Conservation (phyloP, 2,113 vertebrate genomes). For the Entomyzon cyanotis region DNA sequence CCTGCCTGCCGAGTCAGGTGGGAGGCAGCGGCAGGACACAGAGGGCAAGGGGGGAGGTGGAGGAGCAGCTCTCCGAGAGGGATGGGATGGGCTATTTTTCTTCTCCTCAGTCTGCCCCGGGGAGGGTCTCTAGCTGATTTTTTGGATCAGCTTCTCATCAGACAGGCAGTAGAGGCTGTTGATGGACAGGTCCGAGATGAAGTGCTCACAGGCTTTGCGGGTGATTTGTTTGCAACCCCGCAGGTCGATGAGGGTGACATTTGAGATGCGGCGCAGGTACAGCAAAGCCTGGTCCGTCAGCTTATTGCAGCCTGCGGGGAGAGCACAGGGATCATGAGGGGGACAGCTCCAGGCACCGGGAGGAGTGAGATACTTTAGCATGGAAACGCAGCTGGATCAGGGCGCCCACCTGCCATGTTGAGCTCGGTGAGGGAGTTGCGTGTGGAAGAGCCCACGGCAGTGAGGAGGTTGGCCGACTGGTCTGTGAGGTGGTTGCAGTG, state of each 20-base stretch:
- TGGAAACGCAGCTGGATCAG: background rate
- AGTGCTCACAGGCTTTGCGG: slow-evolving; percentile 93
- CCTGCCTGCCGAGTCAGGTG: slow-evolving; percentile 53
- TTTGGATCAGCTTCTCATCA: slow-evolving; percentile 98
- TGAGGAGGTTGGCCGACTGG: slow-evolving; percentile 94
- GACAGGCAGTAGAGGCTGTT: slow-evolving; percentile 97
- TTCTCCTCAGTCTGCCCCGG: slow-evolving; percentile 71
- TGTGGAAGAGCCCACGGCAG: slow-evolving; percentile 94
- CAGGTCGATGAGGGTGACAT: slow-evolving; percentile 90
- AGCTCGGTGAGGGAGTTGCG: slow-evolving; percentile 93
- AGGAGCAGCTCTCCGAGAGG: slow-evolving; percentile 69
- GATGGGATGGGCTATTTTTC: slow-evolving; percentile 66
- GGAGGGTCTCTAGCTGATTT: slow-evolving; percentile 88
- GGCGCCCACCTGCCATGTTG: slow-evolving; percentile 87
- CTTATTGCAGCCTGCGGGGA: slow-evolving; percentile 88
- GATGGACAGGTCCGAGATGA: slow-evolving; percentile 95
- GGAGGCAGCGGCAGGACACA: slow-evolving; percentile 58
- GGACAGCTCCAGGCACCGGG: fast-evolving
- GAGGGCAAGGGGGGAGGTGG: slow-evolving; percentile 39
- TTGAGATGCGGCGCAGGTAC: slow-evolving; percentile 90
- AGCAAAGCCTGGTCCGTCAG: slow-evolving; percentile 91
- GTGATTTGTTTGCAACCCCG: slow-evolving; percentile 93
- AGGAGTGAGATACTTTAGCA: fast-evolving
- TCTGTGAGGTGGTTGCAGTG: slow-evolving; percentile 94
- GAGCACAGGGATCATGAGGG: background rate